Evolutionary conservation across 2,113 vertebrate species (phyloP).

Genomic region (Hydrochoerus hydrochaeris): DNA sequence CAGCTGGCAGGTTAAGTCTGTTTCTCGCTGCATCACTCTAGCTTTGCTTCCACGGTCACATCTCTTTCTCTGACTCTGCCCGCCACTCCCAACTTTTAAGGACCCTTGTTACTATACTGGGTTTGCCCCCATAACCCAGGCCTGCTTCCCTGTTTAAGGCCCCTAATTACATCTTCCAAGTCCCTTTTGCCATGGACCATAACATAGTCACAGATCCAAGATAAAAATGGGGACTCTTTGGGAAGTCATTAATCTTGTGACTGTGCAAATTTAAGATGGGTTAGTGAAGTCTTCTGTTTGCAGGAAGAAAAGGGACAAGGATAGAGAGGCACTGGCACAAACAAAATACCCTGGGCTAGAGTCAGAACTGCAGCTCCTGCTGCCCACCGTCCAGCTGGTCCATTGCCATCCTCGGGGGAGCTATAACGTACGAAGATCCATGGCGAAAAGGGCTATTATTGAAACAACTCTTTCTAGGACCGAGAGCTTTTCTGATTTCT

Average conservation of each 20-base stretch:
- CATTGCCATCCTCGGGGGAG: background rate
- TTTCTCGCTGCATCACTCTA: background rate
- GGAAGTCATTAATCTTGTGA: background rate
- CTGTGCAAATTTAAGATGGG: background rate
- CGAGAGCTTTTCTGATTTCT: conserved; percentile 2
- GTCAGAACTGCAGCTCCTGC: background rate
- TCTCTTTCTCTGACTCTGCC: background rate
- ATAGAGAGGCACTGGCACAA: background rate
- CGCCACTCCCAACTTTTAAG: background rate
- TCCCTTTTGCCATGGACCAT: background rate
- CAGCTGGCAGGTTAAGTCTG: background rate
- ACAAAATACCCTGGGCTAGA: background rate
- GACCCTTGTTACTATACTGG: background rate
- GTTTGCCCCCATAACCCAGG: background rate
- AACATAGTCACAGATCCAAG: background rate
- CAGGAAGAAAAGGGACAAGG: background rate
- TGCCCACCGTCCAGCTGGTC: background rate
- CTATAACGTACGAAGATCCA: background rate
- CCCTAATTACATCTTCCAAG: background rate
- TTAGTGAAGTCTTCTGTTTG: background rate
- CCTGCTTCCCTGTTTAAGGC: background rate
- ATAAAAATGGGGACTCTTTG: background rate
- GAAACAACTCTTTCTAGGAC: conserved; percentile 14
- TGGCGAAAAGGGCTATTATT: background rate
- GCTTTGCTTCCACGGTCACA: background rate